Evolutionary conservation across 2,113 vertebrate genomes (phyloP).

Genomic region (Leiothrix lutea): DNA sequence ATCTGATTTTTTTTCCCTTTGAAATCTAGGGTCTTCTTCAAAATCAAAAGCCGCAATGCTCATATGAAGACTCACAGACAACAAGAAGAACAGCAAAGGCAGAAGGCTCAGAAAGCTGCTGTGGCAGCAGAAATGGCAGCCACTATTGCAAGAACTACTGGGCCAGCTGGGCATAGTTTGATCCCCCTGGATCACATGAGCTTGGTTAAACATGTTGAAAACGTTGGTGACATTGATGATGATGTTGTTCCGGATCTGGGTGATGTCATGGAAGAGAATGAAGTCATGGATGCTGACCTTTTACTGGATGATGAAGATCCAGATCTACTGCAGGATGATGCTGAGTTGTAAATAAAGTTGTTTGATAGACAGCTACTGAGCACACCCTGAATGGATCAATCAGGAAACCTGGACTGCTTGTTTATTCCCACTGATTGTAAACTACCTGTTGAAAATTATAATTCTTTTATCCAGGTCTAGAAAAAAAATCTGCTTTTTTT

Average conservation of each 20-base stretch:
- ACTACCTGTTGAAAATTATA: conserved; percentile 74
- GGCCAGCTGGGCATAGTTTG: conserved; percentile 60
- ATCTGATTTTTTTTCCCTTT: background rate
- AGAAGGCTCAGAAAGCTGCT: conserved; percentile 81
- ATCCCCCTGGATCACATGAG: conserved; percentile 79
- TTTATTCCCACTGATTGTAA: conserved; percentile 73
- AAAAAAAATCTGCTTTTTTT: conserved; percentile 25
- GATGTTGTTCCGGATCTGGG: conserved; percentile 78
- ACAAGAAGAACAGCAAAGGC: conserved; percentile 83
- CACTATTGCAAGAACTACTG: conserved; percentile 77
- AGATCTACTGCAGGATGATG: conserved; percentile 76
- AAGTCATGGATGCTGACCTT: conserved; percentile 76
- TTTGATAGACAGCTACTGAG: conserved; percentile 36
- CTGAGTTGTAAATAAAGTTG: conserved; percentile 72
- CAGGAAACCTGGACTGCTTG: conserved; percentile 66
- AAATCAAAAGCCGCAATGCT: conserved; percentile 90
- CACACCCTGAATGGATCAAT: conserved; percentile 33
- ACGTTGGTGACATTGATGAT: conserved; percentile 68
- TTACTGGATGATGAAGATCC: conserved; percentile 77
- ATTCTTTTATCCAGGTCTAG: conserved; percentile 71
- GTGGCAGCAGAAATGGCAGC: conserved; percentile 77
- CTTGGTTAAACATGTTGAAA: conserved; percentile 77
- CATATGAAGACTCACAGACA: conserved; percentile 91
- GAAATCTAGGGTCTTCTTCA: conserved; percentile 84
- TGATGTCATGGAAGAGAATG: conserved; percentile 75